Conservation (phyloP, 2,113 vertebrate genomes). For the Megaceryle maxima region DNA sequence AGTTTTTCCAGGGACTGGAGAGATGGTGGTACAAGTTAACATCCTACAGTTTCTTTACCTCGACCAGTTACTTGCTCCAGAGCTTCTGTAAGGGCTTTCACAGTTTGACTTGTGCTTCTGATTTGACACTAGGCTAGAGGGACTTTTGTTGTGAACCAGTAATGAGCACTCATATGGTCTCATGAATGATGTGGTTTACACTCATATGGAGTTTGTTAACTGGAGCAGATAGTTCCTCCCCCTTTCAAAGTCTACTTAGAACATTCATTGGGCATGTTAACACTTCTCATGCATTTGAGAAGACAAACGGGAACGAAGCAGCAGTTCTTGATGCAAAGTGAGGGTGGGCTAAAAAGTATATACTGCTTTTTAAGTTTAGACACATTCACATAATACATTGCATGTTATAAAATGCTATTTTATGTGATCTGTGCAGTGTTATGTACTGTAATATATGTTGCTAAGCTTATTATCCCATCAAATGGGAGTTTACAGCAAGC, state of each 20-base stretch:
- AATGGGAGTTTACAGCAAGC: background rate
- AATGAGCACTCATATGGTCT: background rate
- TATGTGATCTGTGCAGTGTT: background rate
- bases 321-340: background rate
- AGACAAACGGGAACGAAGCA: background rate
- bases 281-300: background rate
- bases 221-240: background rate
- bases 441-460: background rate
- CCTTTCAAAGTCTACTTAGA: background rate
- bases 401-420: background rate
- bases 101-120: background rate
- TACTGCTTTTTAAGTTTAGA: background rate
- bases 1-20: background rate
- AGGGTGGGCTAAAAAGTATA: background rate
- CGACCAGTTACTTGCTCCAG: background rate
- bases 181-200: background rate
- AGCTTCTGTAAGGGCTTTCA: background rate
- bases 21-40: background rate
- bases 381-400: background rate
- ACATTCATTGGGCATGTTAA: background rate
- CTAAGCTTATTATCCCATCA: background rate
- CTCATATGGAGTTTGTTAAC: background rate
- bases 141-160: background rate
- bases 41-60: background rate
- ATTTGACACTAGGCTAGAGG: background rate